phyloP scores from a whole-genome alignment of 1,140 invertebrate species.

The Gonioctena quinquepunctata region DNA sequence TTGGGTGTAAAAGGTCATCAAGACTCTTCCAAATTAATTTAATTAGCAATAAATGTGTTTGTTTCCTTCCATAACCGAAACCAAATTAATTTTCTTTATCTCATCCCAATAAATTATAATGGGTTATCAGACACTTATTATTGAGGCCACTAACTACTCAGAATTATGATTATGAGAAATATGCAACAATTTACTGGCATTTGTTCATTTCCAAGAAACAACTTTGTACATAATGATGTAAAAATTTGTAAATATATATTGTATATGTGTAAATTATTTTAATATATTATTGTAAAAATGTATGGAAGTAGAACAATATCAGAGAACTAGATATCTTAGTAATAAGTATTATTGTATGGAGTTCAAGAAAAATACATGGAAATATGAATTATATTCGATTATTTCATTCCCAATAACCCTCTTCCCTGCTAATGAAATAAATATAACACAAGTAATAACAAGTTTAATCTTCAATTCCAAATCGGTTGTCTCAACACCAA shows the following conservation, averaged over 20 bases:
- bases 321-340: background rate
- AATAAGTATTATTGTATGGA: background rate
- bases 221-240: background rate
- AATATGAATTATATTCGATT: too few species aligned
- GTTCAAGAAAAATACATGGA: too few species aligned
- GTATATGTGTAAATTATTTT: background rate
- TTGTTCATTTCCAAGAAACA: background rate
- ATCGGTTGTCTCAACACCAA: too few species aligned
- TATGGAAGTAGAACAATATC: background rate
- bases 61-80: background rate
- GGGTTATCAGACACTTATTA: slow-evolving; percentile 10
- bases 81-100: slow-evolving; percentile 21
- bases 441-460: too few species aligned
- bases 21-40: slow-evolving; percentile 7
- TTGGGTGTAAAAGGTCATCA: slow-evolving; percentile 2
- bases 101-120: slow-evolving; percentile 9
- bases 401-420: too few species aligned
- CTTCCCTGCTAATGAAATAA: too few species aligned
- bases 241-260: background rate
- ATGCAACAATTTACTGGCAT: background rate
- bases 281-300: background rate
- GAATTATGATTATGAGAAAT: background rate
- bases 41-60: slow-evolving; percentile 16
- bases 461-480: too few species aligned
- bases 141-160: background rate